Base-by-base conservation (phyloP, 2,888 invertebrate species). In the Iselma pallidipennis region DNA sequence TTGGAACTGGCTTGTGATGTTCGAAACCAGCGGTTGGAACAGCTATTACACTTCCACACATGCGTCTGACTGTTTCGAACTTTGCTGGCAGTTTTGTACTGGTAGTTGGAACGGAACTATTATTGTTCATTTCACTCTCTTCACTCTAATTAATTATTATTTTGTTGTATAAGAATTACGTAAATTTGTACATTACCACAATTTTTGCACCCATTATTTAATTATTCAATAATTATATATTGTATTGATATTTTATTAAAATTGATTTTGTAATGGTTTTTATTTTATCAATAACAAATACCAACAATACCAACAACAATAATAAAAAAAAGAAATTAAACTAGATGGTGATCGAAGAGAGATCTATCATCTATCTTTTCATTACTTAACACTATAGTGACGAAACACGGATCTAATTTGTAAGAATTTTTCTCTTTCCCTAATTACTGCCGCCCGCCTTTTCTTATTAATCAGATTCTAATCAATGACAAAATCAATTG, bases 211-310 rank as follows among this genome's bases (percentile, higher is more conserved):
- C 62, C 53, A 59, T 63, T 59, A 59, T 63, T 63, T 63, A 63
- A 63, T 63, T 63, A 59, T 49, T 59, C 53, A n/a, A 28, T 63
- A 63, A 63, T 63, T 63, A 63, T 59, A 63, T 33, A 60, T 60
- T 60, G 45, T 60, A 50, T 16, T 42, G 51, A 49, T 51, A 42
- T 60, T 60, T 60, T 42, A 55, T 60, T 55, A 51, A 28, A 51
- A 52, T 56, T 37, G 25, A 45, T 45, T 45, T 45, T 45, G 45
- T 16, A 45, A 45, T 12, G 3, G 2, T 37, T 5, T 16, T 33
- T n/a, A n/a, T n/a, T 37, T 37, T 45, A 45, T 45, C 21, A 45
- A 21, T 21, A 45, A 21, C 10, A 45, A 45, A 21, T 45, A 45
- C 19, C 10, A 21, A 25, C 5, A 25, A 19, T 12, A 45, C 19